phyloP scores from a whole-genome alignment of 2,797 vertebrate species.

The Periparus ater region DNA sequence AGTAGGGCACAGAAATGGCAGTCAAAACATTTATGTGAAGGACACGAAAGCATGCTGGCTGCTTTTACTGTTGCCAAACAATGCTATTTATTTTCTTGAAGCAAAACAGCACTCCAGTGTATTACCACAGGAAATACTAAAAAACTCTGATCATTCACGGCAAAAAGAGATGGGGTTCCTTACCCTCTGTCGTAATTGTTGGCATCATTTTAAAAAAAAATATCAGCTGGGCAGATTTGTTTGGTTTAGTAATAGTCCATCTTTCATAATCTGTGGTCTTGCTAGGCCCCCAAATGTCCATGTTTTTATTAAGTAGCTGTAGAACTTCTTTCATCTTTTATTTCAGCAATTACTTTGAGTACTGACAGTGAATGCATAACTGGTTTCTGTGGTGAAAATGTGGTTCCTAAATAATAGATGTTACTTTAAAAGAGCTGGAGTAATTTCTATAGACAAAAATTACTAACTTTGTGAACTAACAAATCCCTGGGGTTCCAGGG shows the following conservation, averaged over 20 bases:
- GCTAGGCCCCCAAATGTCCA: constrained; percentile 30
- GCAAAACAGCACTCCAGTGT: background rate
- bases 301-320: constrained; percentile 57
- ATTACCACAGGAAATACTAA: background rate
- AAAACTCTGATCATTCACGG: constrained; percentile 5
- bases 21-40: background rate
- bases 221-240: constrained; percentile 15
- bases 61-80: background rate
- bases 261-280: constrained; percentile 41
- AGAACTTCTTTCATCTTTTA: constrained; percentile 42
- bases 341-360: constrained; percentile 40
- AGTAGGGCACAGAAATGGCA: background rate
- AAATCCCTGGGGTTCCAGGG: background rate
- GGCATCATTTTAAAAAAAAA: background rate
- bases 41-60: background rate
- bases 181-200: background rate
- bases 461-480: constrained; percentile 29
- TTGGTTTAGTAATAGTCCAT: constrained; percentile 51
- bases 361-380: constrained; percentile 31
- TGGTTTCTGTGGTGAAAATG: constrained; percentile 52
- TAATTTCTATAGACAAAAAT: constrained; percentile 11
- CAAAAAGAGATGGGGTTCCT: background rate
- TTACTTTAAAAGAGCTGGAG: constrained; percentile 18
- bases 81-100: background rate
- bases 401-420: constrained; percentile 22